Conservation (phyloP, 2,888 invertebrate genomes). For the Hanleya hanleyi region DNA sequence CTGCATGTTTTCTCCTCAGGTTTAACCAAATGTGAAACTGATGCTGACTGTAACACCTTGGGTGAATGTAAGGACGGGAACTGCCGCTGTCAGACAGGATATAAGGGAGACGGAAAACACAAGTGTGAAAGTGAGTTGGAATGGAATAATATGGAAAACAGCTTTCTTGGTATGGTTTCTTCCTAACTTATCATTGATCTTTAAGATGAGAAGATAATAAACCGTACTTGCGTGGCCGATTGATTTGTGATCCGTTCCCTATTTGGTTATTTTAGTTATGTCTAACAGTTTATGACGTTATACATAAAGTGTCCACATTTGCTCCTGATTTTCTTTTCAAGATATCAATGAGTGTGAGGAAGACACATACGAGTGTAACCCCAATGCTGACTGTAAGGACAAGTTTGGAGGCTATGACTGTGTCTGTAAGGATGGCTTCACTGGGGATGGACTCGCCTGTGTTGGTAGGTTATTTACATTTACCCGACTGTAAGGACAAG, state of each 20-base stretch:
- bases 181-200: too few relatives aligned
- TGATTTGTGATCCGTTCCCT: too few relatives aligned
- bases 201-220: too few relatives aligned
- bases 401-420: slow-evolving; percentile 25
- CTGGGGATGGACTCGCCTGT: slow-evolving; percentile 15
- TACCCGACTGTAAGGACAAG: too few relatives aligned
- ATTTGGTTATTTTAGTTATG: too few relatives aligned
- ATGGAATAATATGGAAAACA: too few relatives aligned
- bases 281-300: too few relatives aligned
- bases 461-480: too few relatives aligned
- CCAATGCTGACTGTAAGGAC: slow-evolving; percentile 8
- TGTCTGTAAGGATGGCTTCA: slow-evolving; percentile 21
- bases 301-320: too few relatives aligned
- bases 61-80: background rate
- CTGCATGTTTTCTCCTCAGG: background rate
- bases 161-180: too few relatives aligned
- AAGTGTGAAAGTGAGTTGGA: slow-evolving; percentile 13
- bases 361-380: slow-evolving; percentile 1
- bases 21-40: background rate
- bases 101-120: background rate
- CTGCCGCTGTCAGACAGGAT: slow-evolving; percentile 8
- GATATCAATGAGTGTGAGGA: slow-evolving; percentile 15
- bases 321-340: background rate
- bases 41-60: slow-evolving; percentile 3
- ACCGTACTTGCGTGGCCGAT: too few relatives aligned